Base-by-base conservation (phyloP, 2,888 invertebrate genomes). In the Emmelina monodactyla region DNA sequence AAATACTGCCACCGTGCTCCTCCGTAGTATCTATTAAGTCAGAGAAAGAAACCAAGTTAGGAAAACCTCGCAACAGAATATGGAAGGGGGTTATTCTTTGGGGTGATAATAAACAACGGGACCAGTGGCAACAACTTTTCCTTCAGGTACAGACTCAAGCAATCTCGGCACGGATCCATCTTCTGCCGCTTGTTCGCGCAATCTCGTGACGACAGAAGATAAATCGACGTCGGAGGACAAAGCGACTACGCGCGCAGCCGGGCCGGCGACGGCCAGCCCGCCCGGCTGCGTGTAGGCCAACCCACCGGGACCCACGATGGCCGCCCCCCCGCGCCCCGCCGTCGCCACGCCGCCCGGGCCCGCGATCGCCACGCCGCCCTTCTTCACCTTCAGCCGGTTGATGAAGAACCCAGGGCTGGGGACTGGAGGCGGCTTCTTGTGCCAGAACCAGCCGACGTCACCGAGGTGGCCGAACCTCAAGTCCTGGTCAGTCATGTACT, bases 291-390 rank as follows among this genome's bases (percentile, higher is more conserved):
- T 90, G 44, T 88, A 86, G 0, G 89, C 90, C 11, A 87, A 81
- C 1, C 90, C 90, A 25, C 89, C 88, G 0, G 91, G 89, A 0
- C 91, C 90, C 2, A 91, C 90, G 36, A 91, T 88, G 0, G 91
- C 90, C 0, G 90, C 89, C 3, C 91, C 91, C 5, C 90, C 91
- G 51, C 85, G 85, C 10, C 89, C 90, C 1, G 89, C 90, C 0
- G 89, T 90, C 0, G 91, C 91, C 9, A 89, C 87, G 22, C 90
- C 90, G n/a, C 89, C 89, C 0, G 91, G 90, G 0, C 90, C 90
- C 2, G 90, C 91, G 34, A 91, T 90, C 0, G 90, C 89, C 4
- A 91, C 89, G 11, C 91, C 90, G 2, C 91, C 91, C 57, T 84
- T 84, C 40, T 86, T 79, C 13, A 91, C 89, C 59, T 85, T 87